Percentiles rank a stretch among this genome's conserved stretches.
These are phyloP conservation scores for Campopleginae sp. DNA, from an alignment of 2,888 invertebrate species.

Conservation along the genomic window DNA sequence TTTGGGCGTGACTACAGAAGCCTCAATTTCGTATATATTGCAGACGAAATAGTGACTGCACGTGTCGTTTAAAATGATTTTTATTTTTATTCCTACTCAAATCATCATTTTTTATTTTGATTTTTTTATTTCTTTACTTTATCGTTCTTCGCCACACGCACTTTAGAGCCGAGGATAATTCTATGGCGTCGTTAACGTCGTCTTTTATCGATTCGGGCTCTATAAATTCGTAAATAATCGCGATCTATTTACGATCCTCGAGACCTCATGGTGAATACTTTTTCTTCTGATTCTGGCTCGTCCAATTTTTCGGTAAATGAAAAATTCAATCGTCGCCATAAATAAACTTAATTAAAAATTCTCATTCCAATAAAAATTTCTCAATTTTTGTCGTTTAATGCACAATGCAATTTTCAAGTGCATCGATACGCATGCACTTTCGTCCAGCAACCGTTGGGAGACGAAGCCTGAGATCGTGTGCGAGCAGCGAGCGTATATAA, in stretches of 20 bases:
- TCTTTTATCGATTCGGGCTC: conserved; percentile 79
- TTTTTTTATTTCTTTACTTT: neutral
- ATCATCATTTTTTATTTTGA: conserved; percentile 9
- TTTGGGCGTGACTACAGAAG: conserved; percentile 65
- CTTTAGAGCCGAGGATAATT: conserved; percentile 73
- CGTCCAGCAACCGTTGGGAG: conserved; percentile 35
- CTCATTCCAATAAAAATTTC: neutral
- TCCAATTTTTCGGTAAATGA: neutral
- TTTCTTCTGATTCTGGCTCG: neutral
- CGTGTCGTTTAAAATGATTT: conserved; percentile 54
- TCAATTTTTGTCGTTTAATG: neutral
- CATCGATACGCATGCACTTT: conserved; percentile 14
- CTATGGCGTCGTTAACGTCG: conserved; percentile 82
- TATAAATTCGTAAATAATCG: conserved; percentile 33
- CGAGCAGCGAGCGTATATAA: conserved; percentile 82
- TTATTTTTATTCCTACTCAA: conserved; percentile 10
- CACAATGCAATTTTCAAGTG: conserved; percentile 14
- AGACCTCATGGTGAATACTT: neutral
- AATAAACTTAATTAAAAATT: neutral
- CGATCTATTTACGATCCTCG: neutral
- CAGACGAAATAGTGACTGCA: conserved; percentile 53
- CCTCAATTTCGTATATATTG: conserved; percentile 53
- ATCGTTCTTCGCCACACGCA: conserved; percentile 14
- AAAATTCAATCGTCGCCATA: neutral
- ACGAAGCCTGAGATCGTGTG: conserved; percentile 70